Evolutionary conservation across 2,888 invertebrate genomes (phyloP).

Genomic region (Hirudinaria manillensis): DNA sequence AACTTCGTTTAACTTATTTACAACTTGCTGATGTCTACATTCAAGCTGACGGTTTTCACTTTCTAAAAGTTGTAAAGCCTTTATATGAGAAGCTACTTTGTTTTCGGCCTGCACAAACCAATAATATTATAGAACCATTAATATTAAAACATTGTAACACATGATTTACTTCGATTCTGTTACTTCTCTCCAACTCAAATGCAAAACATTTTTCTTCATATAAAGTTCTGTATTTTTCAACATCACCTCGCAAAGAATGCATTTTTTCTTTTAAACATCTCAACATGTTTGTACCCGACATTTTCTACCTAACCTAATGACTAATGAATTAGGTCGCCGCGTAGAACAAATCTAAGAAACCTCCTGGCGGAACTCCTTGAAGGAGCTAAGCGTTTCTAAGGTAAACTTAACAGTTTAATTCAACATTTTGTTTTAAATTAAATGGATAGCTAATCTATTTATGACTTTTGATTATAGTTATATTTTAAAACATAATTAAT

Average conservation of each 20-base stretch:
- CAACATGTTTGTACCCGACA: slow-evolving; percentile 16
- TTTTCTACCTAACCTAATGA: no score
- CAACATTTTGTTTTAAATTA: no score
- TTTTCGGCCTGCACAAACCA: slow-evolving; percentile 21
- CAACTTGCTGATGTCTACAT: not conserved
- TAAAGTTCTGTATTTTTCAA: slow-evolving; percentile 38
- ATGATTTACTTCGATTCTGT: slow-evolving; percentile 36
- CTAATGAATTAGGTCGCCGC: no score
- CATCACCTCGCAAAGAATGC: slow-evolving; percentile 37
- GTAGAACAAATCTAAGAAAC: no score
- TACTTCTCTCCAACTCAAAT: slow-evolving; percentile 33
- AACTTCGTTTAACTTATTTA: slow-evolving; percentile 23
- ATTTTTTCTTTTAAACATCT: slow-evolving; percentile 38
- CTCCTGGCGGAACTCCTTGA: no score
- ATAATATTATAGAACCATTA: not conserved
- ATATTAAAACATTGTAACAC: not conserved
- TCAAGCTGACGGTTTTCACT: slow-evolving; percentile 21
- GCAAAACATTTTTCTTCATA: slow-evolving; percentile 39
- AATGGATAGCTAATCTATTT: no score
- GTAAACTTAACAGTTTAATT: no score
- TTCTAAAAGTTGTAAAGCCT: slow-evolving; percentile 21
- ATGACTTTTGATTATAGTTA: no score
- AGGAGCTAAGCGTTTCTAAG: no score
- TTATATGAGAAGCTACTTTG: slow-evolving; percentile 15
- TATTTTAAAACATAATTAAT: no score